Conservation (phyloP, 2,113 vertebrate genomes). For the Crotalus helleri region DNA sequence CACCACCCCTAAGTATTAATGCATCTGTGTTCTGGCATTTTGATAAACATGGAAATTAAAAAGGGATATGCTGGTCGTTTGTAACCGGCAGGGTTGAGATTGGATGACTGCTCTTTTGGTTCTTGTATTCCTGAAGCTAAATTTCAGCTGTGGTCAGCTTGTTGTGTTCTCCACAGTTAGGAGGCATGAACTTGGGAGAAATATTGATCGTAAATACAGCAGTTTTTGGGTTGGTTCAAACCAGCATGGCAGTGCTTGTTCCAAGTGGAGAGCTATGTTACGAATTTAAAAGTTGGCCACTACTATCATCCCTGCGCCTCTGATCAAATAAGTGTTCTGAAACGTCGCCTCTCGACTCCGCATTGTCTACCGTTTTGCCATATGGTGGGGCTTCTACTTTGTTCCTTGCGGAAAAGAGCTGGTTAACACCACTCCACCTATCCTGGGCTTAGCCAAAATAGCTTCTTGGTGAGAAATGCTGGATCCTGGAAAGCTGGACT, state of each 20-base stretch:
- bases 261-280: background rate
- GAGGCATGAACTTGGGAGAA: constrained; percentile 46
- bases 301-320: background rate
- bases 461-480: too few species aligned
- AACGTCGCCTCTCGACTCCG: background rate
- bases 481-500: background rate
- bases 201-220: constrained; percentile 50
- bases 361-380: background rate
- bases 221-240: constrained; percentile 31
- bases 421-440: background rate
- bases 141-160: constrained; percentile 45
- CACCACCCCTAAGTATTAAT: background rate
- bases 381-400: background rate
- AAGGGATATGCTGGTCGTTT: constrained; percentile 35
- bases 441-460: background rate
- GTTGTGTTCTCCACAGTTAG: constrained; percentile 66
- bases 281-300: background rate
- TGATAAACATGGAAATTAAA: constrained; percentile 57
- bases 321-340: background rate
- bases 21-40: constrained; percentile 63
- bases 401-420: background rate
- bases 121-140: constrained; percentile 65
- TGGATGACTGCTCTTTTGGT: constrained; percentile 48
- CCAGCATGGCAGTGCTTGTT: background rate
- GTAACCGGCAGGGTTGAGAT: constrained; percentile 14